Evolutionary conservation across 2,113 vertebrate genomes (phyloP).

Genomic region (Equus quagga): DNA sequence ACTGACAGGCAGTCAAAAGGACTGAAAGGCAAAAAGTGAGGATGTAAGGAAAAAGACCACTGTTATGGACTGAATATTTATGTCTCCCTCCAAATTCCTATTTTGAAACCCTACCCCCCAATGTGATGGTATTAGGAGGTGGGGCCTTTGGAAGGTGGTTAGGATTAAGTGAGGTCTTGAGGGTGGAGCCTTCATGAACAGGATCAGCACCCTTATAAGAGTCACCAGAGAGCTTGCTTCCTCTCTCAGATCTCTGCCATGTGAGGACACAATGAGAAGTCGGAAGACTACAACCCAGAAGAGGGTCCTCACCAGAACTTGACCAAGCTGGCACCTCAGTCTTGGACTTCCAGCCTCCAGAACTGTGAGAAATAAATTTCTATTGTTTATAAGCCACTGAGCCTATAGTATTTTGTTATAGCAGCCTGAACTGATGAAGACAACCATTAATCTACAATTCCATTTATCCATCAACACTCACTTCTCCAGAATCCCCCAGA

Average conservation of each 20-base stretch:
- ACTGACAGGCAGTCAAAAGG: neutral
- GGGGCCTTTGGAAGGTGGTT: neutral
- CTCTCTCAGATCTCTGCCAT: neutral
- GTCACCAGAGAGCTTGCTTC: neutral
- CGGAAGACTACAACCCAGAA: neutral
- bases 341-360: neutral
- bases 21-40: neutral
- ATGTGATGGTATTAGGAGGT: neutral
- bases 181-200: too few species aligned
- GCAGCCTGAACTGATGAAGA: neutral
- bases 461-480: neutral
- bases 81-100: neutral
- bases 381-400: neutral
- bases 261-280: neutral
- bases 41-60: neutral
- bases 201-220: neutral
- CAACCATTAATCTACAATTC: neutral
- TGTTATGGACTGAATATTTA: neutral
- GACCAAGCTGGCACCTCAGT: too few species aligned
- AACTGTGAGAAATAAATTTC: neutral
- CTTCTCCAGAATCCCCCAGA: neutral
- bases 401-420: neutral
- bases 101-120: neutral
- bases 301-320: neutral
- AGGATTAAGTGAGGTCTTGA: neutral